Percentiles rank a stretch among this genome's conserved stretches.
Evolutionary conservation across 1,140 invertebrate species (phyloP).

Genomic region (Magallana ariakensis): DNA sequence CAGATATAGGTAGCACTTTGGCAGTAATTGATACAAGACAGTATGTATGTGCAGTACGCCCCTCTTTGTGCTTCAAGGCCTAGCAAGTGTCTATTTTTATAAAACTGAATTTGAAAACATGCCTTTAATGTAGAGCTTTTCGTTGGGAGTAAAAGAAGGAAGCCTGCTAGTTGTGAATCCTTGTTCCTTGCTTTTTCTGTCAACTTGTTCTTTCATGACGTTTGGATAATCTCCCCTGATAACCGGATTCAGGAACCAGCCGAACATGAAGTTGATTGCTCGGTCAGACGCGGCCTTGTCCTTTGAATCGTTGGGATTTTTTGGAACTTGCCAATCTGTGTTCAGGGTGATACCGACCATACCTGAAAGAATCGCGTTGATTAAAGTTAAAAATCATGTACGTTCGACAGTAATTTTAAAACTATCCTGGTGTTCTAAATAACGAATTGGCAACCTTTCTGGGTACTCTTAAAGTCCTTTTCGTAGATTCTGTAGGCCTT

Average conservation of each 20-base stretch:
- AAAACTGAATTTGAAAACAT: neutral
- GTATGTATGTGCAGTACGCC: too few relatives aligned
- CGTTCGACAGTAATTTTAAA: slow-evolving; percentile 40
- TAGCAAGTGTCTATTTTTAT: too few relatives aligned
- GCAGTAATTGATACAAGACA: too few relatives aligned
- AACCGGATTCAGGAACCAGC: slow-evolving; percentile 78
- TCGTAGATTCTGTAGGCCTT: slow-evolving; percentile 67
- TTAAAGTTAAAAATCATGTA: neutral
- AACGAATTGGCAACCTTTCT: slow-evolving; percentile 64
- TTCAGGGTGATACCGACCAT: slow-evolving; percentile 68
- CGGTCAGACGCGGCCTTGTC: slow-evolving; percentile 69
- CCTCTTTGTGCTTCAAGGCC: too few relatives aligned
- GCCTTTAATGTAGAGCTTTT: slow-evolving; percentile 65
- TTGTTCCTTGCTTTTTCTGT: slow-evolving; percentile 66
- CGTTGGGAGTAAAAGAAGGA: slow-evolving; percentile 59
- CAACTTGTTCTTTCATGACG: slow-evolving; percentile 71
- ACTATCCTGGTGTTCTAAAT: neutral
- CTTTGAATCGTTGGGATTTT: slow-evolving; percentile 52
- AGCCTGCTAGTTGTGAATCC: slow-evolving; percentile 64
- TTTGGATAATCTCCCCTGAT: slow-evolving; percentile 78
- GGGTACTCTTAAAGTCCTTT: slow-evolving; percentile 60
- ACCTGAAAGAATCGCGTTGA: slow-evolving; percentile 56
- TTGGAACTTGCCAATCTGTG: slow-evolving; percentile 60
- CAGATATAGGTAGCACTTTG: too few relatives aligned
- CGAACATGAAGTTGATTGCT: slow-evolving; percentile 72